Evolutionary conservation across 2,888 invertebrate genomes (phyloP), one percentile per base, ranked within the genome.

Genomic region (Prosapia bicincta): DNA sequence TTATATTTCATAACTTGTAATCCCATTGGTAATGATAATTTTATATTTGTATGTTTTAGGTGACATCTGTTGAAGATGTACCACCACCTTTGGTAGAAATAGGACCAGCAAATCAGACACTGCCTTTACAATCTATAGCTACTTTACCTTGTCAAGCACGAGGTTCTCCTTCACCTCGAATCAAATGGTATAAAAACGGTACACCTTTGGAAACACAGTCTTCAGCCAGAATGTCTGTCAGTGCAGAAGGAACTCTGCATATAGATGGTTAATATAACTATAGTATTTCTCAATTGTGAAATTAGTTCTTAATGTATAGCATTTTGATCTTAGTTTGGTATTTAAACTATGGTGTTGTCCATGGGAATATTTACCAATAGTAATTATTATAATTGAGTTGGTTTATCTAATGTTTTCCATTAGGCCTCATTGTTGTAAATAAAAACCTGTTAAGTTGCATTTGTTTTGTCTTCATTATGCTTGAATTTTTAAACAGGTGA

Each of bases 61-160:
- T 94, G 38, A 92, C 91, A 70, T 91, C 92, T n/a, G 88, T 90
- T 6, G 91, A 91, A 80, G 92, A 92, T 83, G 87, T 90, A 54
- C 93, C 93, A 78, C 96, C 96, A 13, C 96, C 96, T 54, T 91
- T 96, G 81, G 95, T 97, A 82, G 91, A 93, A 84, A 89, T 93
- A 78, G 95, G 95, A 1, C 80, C 80, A 3, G 91, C 92, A 78
- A 96, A 96, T 87, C 96, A 95, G 86, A 96, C 96, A 0, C 84
- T 96, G 67, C 92, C 93, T 24, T 85, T 92, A 72, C 92, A 92
- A 79, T 91, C 92, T 80, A 89, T 91, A 80, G 95, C 94, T 15
- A 90, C 92, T 80, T 85, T 97, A 81, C 92, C 93, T 26, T 97
- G 96, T 83, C 90, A 92, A 78, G 94, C 93, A 0, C 88, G 88